These are phyloP conservation scores for Cynodonichthys magdalenae DNA, from an alignment of 2,797 vertebrate genomes.

Conservation along the genomic window DNA sequence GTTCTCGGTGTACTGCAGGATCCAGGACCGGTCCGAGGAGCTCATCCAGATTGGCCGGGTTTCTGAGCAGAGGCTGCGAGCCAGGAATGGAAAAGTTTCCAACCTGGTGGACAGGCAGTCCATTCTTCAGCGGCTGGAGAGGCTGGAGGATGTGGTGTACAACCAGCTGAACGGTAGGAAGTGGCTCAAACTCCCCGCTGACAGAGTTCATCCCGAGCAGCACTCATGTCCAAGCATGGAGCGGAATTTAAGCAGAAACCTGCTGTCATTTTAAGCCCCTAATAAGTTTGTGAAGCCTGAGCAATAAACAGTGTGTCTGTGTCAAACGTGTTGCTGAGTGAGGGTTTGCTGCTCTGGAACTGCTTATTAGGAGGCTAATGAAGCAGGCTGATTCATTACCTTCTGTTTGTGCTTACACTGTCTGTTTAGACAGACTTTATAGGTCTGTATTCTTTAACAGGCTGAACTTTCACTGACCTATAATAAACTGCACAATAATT, in stretches of 20 bases:
- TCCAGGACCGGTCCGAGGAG: constrained; percentile 93
- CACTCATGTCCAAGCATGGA: background rate
- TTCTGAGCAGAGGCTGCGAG: constrained; percentile 87
- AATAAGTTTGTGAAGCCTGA: constrained; percentile 7
- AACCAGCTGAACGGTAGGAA: constrained; percentile 92
- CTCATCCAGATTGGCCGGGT: constrained; percentile 89
- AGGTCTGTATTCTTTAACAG: constrained; percentile 51
- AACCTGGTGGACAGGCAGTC: constrained; percentile 90
- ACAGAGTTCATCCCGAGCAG: too few species aligned
- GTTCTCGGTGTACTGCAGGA: constrained; percentile 98
- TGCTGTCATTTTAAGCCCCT: constrained; percentile 5
- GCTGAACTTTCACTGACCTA: constrained; percentile 27
- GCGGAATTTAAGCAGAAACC: constrained; percentile 39
- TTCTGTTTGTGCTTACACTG: constrained; percentile 16
- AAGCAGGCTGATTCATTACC: constrained; percentile 34
- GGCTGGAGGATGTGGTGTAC: constrained; percentile 97
- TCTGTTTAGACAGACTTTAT: constrained; percentile 40
- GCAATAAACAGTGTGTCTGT: background rate
- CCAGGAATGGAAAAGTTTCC: constrained; percentile 86
- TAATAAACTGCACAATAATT: constrained; percentile 55
- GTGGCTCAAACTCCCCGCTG: background rate
- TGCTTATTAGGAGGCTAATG: constrained; percentile 36
- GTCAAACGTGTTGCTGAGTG: constrained; percentile 7
- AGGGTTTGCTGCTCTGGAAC: constrained; percentile 9
- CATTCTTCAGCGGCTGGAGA: constrained; percentile 94